Conservation (phyloP, 2,797 vertebrate genomes). For the Anolis apletophallus region DNA sequence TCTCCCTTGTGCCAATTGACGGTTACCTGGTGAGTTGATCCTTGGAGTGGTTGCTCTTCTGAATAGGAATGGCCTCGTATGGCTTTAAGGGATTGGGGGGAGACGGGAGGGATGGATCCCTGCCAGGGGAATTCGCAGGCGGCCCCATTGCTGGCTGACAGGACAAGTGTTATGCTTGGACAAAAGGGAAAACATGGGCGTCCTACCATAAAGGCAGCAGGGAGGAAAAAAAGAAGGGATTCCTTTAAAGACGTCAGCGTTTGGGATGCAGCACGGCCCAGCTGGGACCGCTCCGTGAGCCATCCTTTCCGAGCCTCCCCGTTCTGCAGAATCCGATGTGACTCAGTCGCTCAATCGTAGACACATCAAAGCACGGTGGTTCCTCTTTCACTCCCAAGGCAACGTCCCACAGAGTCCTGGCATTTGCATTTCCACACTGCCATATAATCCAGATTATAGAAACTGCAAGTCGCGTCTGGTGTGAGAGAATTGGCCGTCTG, state of each 20-base stretch:
- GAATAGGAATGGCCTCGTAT: too few species aligned
- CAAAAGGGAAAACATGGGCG: neutral
- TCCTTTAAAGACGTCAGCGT: neutral
- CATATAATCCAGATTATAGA: too few species aligned
- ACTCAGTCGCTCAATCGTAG: neutral
- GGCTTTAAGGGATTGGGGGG: neutral
- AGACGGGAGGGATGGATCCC: too few species aligned
- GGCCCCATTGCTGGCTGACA: neutral
- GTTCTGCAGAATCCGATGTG: neutral
- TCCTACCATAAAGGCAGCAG: neutral
- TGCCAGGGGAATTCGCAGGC: neutral
- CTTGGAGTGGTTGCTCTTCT: too few species aligned
- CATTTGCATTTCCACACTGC: neutral
- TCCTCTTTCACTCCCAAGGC: too few species aligned
- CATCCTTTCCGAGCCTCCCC: neutral
- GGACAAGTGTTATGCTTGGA: neutral
- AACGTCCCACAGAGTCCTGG: neutral
- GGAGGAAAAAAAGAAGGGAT: neutral
- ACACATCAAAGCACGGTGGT: too few species aligned
- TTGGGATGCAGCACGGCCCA: too few species aligned
- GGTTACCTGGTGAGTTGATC: neutral
- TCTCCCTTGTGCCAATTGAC: constrained; percentile 1
- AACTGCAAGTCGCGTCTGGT: too few species aligned
- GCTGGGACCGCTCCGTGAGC: neutral
- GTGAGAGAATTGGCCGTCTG: too few species aligned